Conservation (phyloP, 1,140 invertebrate species). For the Antheraea mylitta region DNA sequence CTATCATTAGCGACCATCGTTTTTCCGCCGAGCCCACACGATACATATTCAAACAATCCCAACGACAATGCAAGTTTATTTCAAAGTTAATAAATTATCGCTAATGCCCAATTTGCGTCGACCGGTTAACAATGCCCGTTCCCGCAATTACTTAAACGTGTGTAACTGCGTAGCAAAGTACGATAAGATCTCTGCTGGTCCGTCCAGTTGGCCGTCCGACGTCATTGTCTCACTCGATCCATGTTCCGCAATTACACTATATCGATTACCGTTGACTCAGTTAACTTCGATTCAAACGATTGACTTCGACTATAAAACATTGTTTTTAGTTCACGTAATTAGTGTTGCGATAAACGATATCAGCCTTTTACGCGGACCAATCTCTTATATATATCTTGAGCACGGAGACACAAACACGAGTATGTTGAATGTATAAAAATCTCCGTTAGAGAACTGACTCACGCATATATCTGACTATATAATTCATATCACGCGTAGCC, state of each 20-base stretch:
- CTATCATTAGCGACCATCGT: conserved; percentile 64
- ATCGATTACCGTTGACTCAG: conserved; percentile 70
- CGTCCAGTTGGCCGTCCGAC: conserved; percentile 26
- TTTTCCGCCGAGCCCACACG: conserved; percentile 47
- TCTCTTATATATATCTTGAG: conserved; percentile 22
- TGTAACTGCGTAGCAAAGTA: conserved; percentile 53
- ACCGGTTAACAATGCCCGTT: conserved; percentile 71
- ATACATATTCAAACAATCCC: conserved; percentile 67
- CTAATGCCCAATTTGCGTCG: conserved; percentile 76
- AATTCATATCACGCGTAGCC: conserved; percentile 48
- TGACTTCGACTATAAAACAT: conserved; percentile 65
- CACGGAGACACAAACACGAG: conserved; percentile 24
- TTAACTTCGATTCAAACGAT: conserved; percentile 49
- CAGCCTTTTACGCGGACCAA: conserved; percentile 31
- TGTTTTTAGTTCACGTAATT: conserved; percentile 64
- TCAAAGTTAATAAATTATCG: conserved; percentile 74
- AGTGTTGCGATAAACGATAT: conserved; percentile 48
- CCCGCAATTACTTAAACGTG: conserved; percentile 76
- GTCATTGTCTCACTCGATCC: conserved; percentile 70
- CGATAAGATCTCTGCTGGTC: conserved; percentile 63
- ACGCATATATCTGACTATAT: conserved; percentile 29
- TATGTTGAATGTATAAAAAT: conserved; percentile 27
- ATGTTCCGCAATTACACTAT: conserved; percentile 66
- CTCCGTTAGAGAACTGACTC: conserved; percentile 26
- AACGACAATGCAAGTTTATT: conserved; percentile 70